Percentiles rank a stretch among this genome's conserved stretches.
phyloP scores from a whole-genome alignment of 2,888 invertebrate genomes.

The Drosophila antonietae region DNA sequence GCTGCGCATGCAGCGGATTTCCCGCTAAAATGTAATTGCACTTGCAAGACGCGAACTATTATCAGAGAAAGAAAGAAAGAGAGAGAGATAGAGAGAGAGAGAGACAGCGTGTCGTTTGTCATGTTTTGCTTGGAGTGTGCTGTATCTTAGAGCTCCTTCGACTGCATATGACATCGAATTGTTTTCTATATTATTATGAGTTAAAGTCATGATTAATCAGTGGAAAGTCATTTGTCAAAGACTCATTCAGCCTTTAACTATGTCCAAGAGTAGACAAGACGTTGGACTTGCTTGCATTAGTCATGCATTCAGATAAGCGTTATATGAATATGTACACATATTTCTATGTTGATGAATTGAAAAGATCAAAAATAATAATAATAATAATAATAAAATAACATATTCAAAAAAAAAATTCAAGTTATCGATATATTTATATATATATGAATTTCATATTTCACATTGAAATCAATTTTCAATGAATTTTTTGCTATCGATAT shows the following conservation, averaged over 20 bases:
- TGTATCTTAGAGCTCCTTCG: neutral
- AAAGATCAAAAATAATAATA: too few relatives aligned
- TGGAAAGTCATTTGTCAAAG: neutral
- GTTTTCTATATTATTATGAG: neutral
- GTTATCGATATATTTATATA: too few relatives aligned
- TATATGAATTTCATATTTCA: too few relatives aligned
- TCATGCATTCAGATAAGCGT: neutral
- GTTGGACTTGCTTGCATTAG: neutral
- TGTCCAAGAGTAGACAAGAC: neutral
- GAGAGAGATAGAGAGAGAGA: neutral
- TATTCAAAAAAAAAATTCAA: too few relatives aligned
- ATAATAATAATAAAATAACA: too few relatives aligned
- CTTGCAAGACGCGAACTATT: neutral
- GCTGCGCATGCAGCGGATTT: slow-evolving; percentile 30
- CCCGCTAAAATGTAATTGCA: slow-evolving; percentile 37
- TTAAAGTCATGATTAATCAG: neutral
- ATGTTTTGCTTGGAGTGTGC: neutral
- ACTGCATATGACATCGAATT: neutral
- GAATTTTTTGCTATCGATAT: too few relatives aligned
- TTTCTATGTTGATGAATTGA: neutral
- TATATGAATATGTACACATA: neutral
- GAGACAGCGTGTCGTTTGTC: neutral
- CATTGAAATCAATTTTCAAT: too few relatives aligned
- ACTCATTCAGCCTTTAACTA: neutral
- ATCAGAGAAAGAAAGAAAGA: neutral